Evolutionary conservation across 1,140 invertebrate genomes (phyloP).

Genomic region (Pentalonia nigronervosa): DNA sequence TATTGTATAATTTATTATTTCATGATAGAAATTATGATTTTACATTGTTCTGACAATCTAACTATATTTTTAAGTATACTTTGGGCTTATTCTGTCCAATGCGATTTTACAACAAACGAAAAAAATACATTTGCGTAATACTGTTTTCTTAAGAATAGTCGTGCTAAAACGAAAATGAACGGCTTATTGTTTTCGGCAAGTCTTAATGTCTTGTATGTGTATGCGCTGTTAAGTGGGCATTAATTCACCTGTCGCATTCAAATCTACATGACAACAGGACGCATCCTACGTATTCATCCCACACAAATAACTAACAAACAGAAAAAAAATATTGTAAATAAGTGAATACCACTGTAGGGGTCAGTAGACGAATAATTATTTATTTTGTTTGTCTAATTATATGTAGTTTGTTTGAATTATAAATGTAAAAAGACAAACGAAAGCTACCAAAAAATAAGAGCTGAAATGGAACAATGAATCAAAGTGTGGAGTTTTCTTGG

Average conservation of each 20-base stretch:
- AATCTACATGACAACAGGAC: slow-evolving; percentile 46
- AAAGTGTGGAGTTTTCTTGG: slow-evolving; percentile 40
- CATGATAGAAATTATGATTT: neutral
- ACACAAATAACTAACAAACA: slow-evolving; percentile 30
- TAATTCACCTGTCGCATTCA: slow-evolving; percentile 47
- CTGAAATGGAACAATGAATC: slow-evolving; percentile 33
- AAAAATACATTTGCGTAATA: neutral
- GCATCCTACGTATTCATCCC: slow-evolving; percentile 39
- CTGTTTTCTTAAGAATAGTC: neutral
- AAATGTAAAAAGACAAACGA: slow-evolving; percentile 34
- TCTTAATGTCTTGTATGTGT: neutral
- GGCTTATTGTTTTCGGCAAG: slow-evolving; percentile 20
- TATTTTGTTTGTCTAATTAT: slow-evolving; percentile 39
- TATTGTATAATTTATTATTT: neutral
- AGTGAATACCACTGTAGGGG: slow-evolving; percentile 22
- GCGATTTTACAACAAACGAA: neutral
- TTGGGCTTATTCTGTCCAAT: neutral
- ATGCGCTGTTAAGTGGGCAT: slow-evolving; percentile 50
- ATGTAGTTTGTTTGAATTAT: slow-evolving; percentile 37
- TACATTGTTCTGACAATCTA: neutral
- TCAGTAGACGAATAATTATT: neutral
- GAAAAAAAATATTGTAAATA: slow-evolving; percentile 21
- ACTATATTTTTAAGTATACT: neutral
- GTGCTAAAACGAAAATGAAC: slow-evolving; percentile 15
- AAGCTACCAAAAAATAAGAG: slow-evolving; percentile 38